Evolutionary conservation across 2,888 invertebrate genomes (phyloP), one percentile per base, ranked within the genome.

Genomic region (Epirrhoe alternata): DNA sequence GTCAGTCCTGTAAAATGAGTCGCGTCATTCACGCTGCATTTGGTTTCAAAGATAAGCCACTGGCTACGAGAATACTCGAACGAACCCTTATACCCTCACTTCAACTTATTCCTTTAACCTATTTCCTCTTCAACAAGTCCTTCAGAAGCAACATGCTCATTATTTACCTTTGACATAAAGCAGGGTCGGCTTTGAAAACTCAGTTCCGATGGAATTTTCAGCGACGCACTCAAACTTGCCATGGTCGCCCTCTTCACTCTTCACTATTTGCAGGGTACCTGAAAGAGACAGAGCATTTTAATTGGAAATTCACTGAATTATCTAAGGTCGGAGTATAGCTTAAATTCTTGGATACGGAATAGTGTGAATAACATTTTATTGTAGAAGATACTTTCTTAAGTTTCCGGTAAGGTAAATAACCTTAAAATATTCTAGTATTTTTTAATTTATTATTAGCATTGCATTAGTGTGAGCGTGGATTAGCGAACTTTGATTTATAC

Each of bases 141-240:
- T 42, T 42, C 38, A 24, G 1, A 42, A 58, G 14, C 52, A 51
- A 17, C 30, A n/a, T 51, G 42, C 30, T 62, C 33, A 65, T 24
- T 60, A 38, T 64, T n/a, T 60, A 98, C 98, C 97, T 97, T 98
- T 98, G 69, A 99, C 98, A 89, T 98, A 99, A 57, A 99, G 94
- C 80, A 96, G 95, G 30, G 97, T 97, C 42, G 96, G 95, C 83
- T 97, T 97, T 0, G 99, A 98, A 87, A 98, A 98, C 85, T 98
- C 98, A 0, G 98, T 98, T 63, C 99, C 99, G 66, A 97, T 96
- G 4, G 96, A 94, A 87, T 99, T 99, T 85, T 98, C 98, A 0
- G 98, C 98, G 52, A 98, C 97, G 87, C 99, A 99, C 89, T 99
- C 99, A 87, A 98, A 99, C 88, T 98, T 98, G 60, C 98, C 99